Evolutionary conservation across 1,140 invertebrate genomes (phyloP).

Genomic region (Diprion similis): DNA sequence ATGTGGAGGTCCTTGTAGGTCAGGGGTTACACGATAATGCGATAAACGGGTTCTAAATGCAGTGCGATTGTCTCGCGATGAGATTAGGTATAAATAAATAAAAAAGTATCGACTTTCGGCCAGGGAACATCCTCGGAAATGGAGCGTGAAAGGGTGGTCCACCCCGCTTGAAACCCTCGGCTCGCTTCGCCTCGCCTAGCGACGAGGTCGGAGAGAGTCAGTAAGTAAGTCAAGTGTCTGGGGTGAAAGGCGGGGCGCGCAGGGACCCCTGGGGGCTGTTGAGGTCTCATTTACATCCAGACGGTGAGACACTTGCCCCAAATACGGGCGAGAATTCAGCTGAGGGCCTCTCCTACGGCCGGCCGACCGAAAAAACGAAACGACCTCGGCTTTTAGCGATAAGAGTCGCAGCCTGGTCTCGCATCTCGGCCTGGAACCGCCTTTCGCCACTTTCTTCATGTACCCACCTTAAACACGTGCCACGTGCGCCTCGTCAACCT

Average conservation of each 20-base stretch:
- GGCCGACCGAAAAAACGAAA: slow-evolving; percentile 30
- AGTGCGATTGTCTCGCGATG: not conserved
- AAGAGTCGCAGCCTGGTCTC: slow-evolving; percentile 21
- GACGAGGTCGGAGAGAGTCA: not conserved
- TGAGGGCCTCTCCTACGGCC: slow-evolving; percentile 16
- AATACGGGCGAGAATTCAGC: slow-evolving; percentile 40
- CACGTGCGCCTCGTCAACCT: not conserved
- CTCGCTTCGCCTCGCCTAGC: too few relatives aligned
- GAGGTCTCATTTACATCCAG: slow-evolving; percentile 54
- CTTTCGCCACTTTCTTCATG: not conserved
- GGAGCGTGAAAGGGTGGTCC: too few relatives aligned
- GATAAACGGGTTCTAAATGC: too few relatives aligned
- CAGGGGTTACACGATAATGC: too few relatives aligned
- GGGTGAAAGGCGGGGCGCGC: not conserved
- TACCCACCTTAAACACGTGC: slow-evolving; percentile 1
- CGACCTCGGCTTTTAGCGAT: slow-evolving; percentile 33
- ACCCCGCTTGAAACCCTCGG: slow-evolving; percentile 8
- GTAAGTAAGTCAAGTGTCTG: slow-evolving; percentile 53
- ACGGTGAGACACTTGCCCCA: slow-evolving; percentile 51
- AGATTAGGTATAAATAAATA: too few relatives aligned
- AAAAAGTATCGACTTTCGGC: too few relatives aligned
- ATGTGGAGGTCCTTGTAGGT: too few relatives aligned
- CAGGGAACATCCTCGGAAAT: too few relatives aligned
- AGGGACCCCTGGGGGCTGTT: slow-evolving; percentile 39
- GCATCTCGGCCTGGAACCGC: not conserved